Base-by-base conservation (phyloP, 1,140 invertebrate species). In the Papilio polyxenes region DNA sequence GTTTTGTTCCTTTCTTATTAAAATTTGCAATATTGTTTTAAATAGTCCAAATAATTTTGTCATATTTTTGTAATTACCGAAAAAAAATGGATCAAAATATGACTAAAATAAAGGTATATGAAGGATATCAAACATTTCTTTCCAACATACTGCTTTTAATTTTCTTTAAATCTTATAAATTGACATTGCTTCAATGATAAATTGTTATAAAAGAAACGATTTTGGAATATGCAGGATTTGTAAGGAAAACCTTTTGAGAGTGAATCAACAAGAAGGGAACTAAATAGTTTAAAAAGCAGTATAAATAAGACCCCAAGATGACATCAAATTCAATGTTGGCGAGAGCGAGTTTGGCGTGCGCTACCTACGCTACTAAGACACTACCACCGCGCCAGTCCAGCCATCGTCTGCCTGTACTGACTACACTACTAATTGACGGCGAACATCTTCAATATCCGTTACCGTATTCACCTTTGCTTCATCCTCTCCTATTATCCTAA, bases 101-200 rank as follows among this genome's bases (percentile, higher is more conserved):
- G 31, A 15, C 31, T 15, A 72, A 7, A 72, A 65, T 9, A 17
- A 72, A 72, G 13, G 11, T 72, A 15, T 72, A 37, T 72, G 65
- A 72, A 17, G 31, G 65, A 72, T 72, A 72, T 72, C 65, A 72
- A 72, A 72, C 65, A 72, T 72, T 72, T 72, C 65, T 72, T 72
- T 72, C 65, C 65, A 72, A 72, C 13, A 37, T 72, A 72, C 13
- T 37, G 65, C 65, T 72, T 72, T 72, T 72, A 72, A 72, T 72
- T 40, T 37, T 23, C 23, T 13, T 37, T 72, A 72, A 1, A 72
- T 72, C 0, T 72, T 72, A 72, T 72, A 72, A 37, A 72, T 37
- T 72, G 65, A 72, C 31, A 72, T 40, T 72, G 65, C 11, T 37
- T 37, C 65, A 72, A 72, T 40, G 31, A 72, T 72, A 72, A 72